These are phyloP conservation scores for Opisthocomus hoazin DNA, from an alignment of 2,113 vertebrate genomes.

Conservation along the genomic window DNA sequence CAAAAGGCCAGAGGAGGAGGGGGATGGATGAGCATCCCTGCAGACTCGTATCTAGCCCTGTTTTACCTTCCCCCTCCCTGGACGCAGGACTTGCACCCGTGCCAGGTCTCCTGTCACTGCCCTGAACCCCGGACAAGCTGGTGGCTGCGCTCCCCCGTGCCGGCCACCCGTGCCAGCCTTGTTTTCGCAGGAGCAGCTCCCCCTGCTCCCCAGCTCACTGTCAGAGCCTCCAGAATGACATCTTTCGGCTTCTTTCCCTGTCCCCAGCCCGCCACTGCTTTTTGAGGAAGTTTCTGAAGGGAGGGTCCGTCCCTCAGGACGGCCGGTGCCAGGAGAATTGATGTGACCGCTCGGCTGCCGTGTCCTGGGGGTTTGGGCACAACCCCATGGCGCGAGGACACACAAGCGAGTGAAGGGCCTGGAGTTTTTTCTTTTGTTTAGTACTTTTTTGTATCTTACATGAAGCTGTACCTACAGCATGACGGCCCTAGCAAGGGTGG, in stretches of 20 bases:
- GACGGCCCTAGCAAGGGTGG: background rate
- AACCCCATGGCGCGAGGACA: accelerated
- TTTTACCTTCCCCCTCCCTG: background rate
- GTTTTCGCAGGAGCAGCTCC: background rate
- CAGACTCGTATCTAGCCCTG: background rate
- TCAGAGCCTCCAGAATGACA: background rate
- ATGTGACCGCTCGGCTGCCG: background rate
- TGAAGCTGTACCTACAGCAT: background rate
- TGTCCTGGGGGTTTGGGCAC: background rate
- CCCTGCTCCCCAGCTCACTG: background rate
- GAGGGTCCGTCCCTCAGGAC: background rate
- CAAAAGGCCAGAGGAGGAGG: background rate
- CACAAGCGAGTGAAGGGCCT: accelerated
- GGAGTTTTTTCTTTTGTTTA: background rate
- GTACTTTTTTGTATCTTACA: background rate
- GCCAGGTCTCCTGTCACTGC: background rate
- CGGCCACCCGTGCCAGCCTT: background rate
- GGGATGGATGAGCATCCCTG: background rate
- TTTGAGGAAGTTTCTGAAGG: background rate
- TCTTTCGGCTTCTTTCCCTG: background rate
- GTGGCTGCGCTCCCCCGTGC: accelerated
- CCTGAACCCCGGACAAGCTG: background rate
- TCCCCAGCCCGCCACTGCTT: background rate
- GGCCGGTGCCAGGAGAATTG: accelerated
- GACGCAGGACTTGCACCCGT: background rate